A percentile compares a stretch with the other conserved stretches of the same genome.
Evolutionary conservation across 2,888 invertebrate species (phyloP).

Genomic region (Bembecia ichneumoniformis): DNA sequence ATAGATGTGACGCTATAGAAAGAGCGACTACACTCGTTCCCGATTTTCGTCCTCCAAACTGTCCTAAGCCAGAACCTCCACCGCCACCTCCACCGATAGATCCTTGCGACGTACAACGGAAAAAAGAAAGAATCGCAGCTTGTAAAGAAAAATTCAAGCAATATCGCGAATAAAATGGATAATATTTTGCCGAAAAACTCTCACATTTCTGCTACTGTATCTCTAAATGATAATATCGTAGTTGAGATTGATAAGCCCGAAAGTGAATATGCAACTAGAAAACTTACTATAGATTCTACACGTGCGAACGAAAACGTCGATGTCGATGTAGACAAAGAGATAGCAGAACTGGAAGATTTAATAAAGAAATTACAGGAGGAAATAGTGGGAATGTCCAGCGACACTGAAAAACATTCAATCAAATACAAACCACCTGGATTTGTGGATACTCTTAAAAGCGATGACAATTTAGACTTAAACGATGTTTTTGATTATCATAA

Average conservation of each 20-base stretch:
- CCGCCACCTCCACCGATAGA: constrained; percentile 28
- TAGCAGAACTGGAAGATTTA: constrained; percentile 32
- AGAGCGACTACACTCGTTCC: constrained; percentile 17
- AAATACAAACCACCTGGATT: background rate
- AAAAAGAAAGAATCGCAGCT: constrained; percentile 18
- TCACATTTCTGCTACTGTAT: constrained; percentile 14
- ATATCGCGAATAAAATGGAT: constrained; percentile 36
- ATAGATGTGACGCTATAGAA: constrained; percentile 31
- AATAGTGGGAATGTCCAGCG: constrained; percentile 27
- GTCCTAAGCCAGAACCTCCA: constrained; percentile 25
- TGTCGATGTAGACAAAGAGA: constrained; percentile 31
- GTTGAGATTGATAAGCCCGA: constrained; percentile 15
- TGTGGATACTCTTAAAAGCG: background rate
- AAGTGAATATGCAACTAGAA: constrained; percentile 18
- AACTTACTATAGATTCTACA: constrained; percentile 16
- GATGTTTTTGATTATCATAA: background rate
- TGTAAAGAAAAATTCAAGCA: constrained; percentile 36
- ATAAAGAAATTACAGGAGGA: constrained; percentile 38
- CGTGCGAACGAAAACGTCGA: constrained; percentile 10
- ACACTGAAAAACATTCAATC: constrained; percentile 9
- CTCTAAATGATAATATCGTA: constrained; percentile 22
- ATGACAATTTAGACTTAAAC: background rate
- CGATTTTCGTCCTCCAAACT: constrained; percentile 28
- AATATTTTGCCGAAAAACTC: constrained; percentile 6
- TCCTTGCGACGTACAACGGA: constrained; percentile 32